Evolutionary conservation across 2,113 vertebrate genomes (phyloP).

Genomic region (Chrysemys picta): DNA sequence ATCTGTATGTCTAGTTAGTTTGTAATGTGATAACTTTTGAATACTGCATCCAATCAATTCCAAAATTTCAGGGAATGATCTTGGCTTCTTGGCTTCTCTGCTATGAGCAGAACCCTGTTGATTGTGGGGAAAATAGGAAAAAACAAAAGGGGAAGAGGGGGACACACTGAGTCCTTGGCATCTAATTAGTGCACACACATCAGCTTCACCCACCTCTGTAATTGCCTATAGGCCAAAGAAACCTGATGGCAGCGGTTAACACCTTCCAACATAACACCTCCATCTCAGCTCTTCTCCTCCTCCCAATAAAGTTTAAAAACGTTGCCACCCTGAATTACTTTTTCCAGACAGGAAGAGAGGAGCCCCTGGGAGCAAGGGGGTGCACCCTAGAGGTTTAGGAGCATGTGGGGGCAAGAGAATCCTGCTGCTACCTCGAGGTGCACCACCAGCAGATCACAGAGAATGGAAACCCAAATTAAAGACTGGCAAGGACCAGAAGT

Average conservation of each 20-base stretch:
- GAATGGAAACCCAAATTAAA: background rate
- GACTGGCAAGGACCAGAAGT: background rate
- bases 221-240: background rate
- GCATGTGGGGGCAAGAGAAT: background rate
- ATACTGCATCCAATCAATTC: background rate
- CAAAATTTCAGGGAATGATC: background rate
- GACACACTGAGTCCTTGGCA: background rate
- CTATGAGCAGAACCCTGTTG: background rate
- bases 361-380: no score
- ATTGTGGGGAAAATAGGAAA: background rate
- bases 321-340: no score
- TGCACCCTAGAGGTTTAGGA: background rate
- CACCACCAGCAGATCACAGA: background rate
- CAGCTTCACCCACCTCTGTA: background rate
- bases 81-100: no score
- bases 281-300: background rate
- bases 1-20: background rate
- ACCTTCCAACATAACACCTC: background rate
- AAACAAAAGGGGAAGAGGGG: background rate
- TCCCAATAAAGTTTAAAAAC: background rate
- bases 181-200: background rate
- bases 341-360: background rate
- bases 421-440: background rate
- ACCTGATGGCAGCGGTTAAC: background rate
- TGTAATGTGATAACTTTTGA: background rate